phyloP scores from a whole-genome alignment of 2,888 invertebrate species.

The Harmothoe impar region DNA sequence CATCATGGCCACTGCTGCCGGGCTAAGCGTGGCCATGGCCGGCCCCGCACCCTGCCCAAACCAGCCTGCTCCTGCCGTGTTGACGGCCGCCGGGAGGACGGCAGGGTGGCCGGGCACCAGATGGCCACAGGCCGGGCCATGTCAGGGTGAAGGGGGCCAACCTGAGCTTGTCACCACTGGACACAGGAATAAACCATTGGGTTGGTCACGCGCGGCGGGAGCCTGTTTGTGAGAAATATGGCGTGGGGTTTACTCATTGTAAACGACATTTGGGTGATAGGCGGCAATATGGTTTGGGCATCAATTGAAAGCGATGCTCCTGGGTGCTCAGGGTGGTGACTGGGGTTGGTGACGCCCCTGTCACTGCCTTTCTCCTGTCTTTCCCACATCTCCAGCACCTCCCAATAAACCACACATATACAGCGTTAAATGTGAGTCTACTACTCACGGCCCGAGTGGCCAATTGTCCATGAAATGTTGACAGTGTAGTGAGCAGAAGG shows the following conservation, averaged over 20 bases:
- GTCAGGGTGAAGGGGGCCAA: background rate
- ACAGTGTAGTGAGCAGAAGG: conserved; percentile 51
- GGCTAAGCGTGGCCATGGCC: conserved; percentile 37
- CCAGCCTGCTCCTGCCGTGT: background rate
- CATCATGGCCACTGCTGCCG: conserved; percentile 20
- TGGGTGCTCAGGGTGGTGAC: background rate
- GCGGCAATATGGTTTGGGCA: conserved; percentile 62
- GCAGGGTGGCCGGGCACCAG: conserved; percentile 1
- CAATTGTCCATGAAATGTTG: conserved; percentile 60
- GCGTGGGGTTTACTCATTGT: conserved; percentile 52
- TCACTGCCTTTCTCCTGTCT: background rate
- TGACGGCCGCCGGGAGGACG: background rate
- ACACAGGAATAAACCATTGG: background rate
- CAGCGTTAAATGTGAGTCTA: background rate
- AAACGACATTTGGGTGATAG: conserved; percentile 61
- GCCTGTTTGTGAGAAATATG: conserved; percentile 48
- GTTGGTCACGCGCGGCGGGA: background rate
- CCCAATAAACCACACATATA: background rate
- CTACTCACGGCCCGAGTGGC: background rate
- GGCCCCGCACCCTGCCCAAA: conserved; percentile 15
- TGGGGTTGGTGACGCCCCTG: background rate
- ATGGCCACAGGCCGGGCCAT: background rate
- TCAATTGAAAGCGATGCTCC: conserved; percentile 60
- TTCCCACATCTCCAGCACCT: background rate
- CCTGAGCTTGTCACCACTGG: background rate